Conservation (phyloP, 2,888 invertebrate genomes). For the Leucophenga maculata region DNA sequence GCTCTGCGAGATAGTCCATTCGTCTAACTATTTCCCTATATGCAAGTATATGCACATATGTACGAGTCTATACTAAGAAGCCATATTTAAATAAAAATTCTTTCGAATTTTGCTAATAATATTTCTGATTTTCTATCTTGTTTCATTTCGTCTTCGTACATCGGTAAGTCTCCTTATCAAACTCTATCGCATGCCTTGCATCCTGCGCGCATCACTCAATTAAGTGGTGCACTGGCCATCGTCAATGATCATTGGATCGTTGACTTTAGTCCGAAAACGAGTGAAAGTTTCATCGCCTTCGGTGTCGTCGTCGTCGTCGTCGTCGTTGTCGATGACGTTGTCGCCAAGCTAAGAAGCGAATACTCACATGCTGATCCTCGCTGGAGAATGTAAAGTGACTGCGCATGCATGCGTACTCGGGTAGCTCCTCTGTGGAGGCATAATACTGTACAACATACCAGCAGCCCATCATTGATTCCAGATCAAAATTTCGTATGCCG, state of each 20-base stretch:
- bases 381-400: constrained; percentile 73
- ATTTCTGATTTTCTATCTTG: background rate
- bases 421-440: constrained; percentile 89
- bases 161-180: background rate
- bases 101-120: background rate
- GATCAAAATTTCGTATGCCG: constrained; percentile 84
- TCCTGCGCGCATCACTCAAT: background rate
- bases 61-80: too few relatives aligned
- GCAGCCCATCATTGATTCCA: constrained; percentile 84
- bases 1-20: too few relatives aligned
- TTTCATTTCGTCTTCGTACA: too few relatives aligned
- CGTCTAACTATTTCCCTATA: too few relatives aligned
- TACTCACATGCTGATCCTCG: constrained; percentile 70
- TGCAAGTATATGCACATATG: too few relatives aligned
- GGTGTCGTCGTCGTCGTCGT: background rate
- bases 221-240: background rate
- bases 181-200: background rate
- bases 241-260: background rate
- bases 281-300: constrained; percentile 6
- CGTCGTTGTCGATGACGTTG: background rate
- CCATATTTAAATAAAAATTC: too few relatives aligned
- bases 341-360: background rate
- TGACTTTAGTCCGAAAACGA: background rate
- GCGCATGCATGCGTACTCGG: constrained; percentile 89
- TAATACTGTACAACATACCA: constrained; percentile 93